Conservation (phyloP, 2,888 invertebrate genomes). For the Julus scanicus region DNA sequence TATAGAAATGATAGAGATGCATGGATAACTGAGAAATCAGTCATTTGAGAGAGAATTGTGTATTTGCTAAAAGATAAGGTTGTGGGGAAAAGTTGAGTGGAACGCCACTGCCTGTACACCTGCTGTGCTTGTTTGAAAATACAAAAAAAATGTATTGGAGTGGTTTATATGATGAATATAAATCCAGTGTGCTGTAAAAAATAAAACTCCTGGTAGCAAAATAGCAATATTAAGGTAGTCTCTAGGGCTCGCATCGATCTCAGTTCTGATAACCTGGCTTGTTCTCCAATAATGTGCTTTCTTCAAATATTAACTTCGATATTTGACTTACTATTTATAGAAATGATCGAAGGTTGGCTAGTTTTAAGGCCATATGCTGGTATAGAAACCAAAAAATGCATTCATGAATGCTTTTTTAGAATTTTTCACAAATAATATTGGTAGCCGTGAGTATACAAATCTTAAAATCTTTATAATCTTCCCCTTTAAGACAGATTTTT, state of each 20-base stretch:
- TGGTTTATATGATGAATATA: conserved; percentile 18
- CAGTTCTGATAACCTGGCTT: background rate
- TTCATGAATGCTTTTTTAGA: too few relatives aligned
- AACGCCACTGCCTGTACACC: background rate
- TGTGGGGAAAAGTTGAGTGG: background rate
- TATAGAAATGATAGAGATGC: background rate
- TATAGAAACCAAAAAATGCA: too few relatives aligned
- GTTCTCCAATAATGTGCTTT: background rate
- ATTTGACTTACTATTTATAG: conserved; percentile 16
- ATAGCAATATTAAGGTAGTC: background rate
- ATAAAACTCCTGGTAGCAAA: background rate
- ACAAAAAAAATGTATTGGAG: background rate
- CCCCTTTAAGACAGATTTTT: too few relatives aligned
- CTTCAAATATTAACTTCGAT: background rate
- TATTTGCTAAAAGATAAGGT: background rate
- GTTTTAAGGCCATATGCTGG: too few relatives aligned
- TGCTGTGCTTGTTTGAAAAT: background rate
- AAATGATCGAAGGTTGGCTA: background rate
- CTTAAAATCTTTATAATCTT: too few relatives aligned
- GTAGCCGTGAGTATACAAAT: too few relatives aligned
- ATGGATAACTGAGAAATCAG: background rate
- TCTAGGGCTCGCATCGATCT: background rate
- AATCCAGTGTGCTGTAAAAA: background rate
- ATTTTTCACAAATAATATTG: too few relatives aligned
- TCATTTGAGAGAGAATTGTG: background rate